These are phyloP conservation scores for Dufourea novaeangliae DNA, from an alignment of 1,140 invertebrate genomes.

Conservation along the genomic window DNA sequence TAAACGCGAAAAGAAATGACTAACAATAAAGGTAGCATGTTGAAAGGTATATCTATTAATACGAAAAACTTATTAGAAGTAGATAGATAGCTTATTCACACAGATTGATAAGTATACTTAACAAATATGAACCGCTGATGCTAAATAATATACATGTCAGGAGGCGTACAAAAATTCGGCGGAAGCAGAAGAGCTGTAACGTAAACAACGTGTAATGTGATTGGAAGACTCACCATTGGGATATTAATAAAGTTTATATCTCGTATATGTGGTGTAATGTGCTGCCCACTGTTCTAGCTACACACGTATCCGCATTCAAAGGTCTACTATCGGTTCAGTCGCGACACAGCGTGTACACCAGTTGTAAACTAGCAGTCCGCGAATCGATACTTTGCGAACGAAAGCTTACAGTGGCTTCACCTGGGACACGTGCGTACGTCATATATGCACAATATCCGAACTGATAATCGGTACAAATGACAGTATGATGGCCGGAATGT, in stretches of 20 bases:
- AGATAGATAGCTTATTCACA: too few species aligned
- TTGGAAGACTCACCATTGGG: conserved; percentile 56
- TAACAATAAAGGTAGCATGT: too few species aligned
- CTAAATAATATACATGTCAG: too few species aligned
- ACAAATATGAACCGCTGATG: too few species aligned
- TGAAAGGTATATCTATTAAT: too few species aligned
- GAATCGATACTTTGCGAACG: conserved; percentile 40
- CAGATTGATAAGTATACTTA: too few species aligned
- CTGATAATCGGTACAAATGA: neutral
- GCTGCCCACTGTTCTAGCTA: neutral
- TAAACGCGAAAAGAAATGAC: too few species aligned
- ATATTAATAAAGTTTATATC: conserved; percentile 36
- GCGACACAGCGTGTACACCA: neutral
- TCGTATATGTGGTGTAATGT: conserved; percentile 20
- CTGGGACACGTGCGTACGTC: neutral
- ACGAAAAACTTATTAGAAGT: too few species aligned
- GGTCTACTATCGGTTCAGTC: conserved; percentile 13
- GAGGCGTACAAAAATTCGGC: too few species aligned
- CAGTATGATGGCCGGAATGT: neutral
- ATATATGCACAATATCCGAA: neutral
- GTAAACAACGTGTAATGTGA: conserved; percentile 25
- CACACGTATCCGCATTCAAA: conserved; percentile 26
- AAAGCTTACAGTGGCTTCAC: conserved; percentile 33
- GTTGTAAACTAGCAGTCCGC: conserved; percentile 8
- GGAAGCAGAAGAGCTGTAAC: neutral